Evolutionary conservation across 1,140 invertebrate species (phyloP), one percentile per base, ranked within the genome.

Genomic region (Sarcophaga bullata): DNA sequence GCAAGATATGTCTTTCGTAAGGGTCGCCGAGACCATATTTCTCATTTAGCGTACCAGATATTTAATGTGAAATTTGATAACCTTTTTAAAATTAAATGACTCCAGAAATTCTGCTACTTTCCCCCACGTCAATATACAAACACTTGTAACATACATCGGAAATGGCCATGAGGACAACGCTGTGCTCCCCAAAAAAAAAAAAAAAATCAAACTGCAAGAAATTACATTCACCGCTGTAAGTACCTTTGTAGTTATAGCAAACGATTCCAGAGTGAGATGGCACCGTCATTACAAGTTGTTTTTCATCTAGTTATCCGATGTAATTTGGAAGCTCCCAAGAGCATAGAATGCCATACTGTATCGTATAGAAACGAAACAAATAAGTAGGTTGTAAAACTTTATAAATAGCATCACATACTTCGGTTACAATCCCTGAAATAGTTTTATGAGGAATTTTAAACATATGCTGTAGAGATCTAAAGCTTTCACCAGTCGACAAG

Each of bases 91-190:
- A 73, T 73, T 17, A 13, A 80, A 80, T 15, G 76, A 80, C 88
- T 87, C 91, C 91, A 83, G 86, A 89, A 52, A 88, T 84, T 81
- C 87, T 81, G 47, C 91, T 91, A 85, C 86, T 86, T 7, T 85
- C 85, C 58, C 91, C 90, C 17, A 91, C 85, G 82, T 91, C 89
- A 52, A 91, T 85, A 52, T 86, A 85, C 9, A 87, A 84, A 85
- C 92, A 91, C 78, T 84, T 86, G 76, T 89, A 91, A 58, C 91
- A 83, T 10, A 90, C 90, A 85, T 92, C 91, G 73, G 87, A 88
- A 3, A 91, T 78, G 49, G 88, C 91, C 73, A 91, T 85, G 50
- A 92, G 85, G 9, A 91, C 90, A 10, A 91, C 87, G 62, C 88
- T 88, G 87, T 48, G 84, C 86, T 1, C 86, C 82, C 85, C 91